Evolutionary conservation across 2,797 vertebrate genomes (phyloP).

Genomic region (Diplodus puntazzo): DNA sequence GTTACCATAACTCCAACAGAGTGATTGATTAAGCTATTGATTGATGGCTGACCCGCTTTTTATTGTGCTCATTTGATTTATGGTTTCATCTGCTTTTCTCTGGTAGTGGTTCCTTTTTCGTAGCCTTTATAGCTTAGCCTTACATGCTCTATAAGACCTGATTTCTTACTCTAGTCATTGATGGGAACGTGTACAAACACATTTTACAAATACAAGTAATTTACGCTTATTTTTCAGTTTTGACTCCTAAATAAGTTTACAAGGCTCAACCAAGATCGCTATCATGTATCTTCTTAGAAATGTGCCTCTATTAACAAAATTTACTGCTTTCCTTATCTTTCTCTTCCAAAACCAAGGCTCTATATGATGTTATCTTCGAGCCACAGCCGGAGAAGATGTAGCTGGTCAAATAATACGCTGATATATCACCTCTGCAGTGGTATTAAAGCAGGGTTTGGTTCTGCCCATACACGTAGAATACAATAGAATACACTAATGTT

Average conservation of each 20-base stretch:
- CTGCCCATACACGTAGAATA: constrained; percentile 3
- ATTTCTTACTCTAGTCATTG: neutral
- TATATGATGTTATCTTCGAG: constrained; percentile 28
- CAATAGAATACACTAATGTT: neutral
- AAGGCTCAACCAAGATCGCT: constrained; percentile 15
- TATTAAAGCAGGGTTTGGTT: constrained; percentile 16
- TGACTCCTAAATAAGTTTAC: neutral
- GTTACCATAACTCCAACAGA: constrained; percentile 11
- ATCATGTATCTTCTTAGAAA: constrained; percentile 1
- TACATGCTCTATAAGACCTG: neutral
- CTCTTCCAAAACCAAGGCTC: constrained; percentile 22
- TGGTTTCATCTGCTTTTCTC: neutral
- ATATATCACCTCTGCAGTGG: constrained; percentile 11
- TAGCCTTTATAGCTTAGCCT: neutral
- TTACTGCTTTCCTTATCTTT: constrained; percentile 46
- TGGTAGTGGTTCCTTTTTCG: neutral
- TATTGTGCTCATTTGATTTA: neutral
- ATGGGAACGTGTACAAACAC: neutral
- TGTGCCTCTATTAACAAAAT: constrained; percentile 21
- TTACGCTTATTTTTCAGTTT: neutral
- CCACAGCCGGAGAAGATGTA: constrained; percentile 17
- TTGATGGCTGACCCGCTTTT: constrained; percentile 10
- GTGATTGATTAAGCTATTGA: constrained; percentile 4
- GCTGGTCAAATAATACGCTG: constrained; percentile 12
- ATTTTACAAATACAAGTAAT: neutral